Evolutionary conservation across 2,888 invertebrate species (phyloP), one percentile per base, ranked within the genome.

Genomic region (Lymantria monacha): DNA sequence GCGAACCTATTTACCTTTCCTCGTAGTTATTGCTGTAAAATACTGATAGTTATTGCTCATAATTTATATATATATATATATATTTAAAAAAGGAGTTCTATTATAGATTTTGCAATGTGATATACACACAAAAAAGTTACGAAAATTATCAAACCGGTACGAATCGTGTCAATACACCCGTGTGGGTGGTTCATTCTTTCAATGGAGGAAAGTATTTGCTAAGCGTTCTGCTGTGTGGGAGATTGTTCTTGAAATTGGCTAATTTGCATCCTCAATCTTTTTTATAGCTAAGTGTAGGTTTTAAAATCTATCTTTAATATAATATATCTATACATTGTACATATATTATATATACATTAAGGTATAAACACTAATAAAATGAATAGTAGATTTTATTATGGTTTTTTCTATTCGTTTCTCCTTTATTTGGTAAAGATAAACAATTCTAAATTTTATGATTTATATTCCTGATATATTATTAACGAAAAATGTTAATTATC

Each of bases 131-230:
- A 73, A 74, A 77, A 76, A 81, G 69, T 66, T 70, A 42, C 70
- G 74, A 63, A 83, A 83, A 76, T 83, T 81, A 81, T 79, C 80
- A 76, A 87, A 87, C 85, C 82, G 81, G 82, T 80, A 80, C 65
- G 67, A 80, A 79, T 76, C 73, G 83, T 83, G 87, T 83, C 87
- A 79, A 83, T 85, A 79, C 68, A 71, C 75, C 70, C 61, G 67
- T 69, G 86, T 85, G 78, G 87, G 87, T 74, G 76, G 76, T 51
- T 54, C 71, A 73, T 81, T 85, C 76, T 86, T 85, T 85, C 81
- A 82, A 84, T 83, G 77, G 74, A 87, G 84, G 89, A 89, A 88
- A 89, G 89, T 83, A 74, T 66, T 53, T 59, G 60, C 53, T 53
- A 55, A 45, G 44, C 46, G 44, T 47, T 30, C 64, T 70, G 81